Conservation (phyloP, 2,113 vertebrate genomes). For the Excalfactoria chinensis region DNA sequence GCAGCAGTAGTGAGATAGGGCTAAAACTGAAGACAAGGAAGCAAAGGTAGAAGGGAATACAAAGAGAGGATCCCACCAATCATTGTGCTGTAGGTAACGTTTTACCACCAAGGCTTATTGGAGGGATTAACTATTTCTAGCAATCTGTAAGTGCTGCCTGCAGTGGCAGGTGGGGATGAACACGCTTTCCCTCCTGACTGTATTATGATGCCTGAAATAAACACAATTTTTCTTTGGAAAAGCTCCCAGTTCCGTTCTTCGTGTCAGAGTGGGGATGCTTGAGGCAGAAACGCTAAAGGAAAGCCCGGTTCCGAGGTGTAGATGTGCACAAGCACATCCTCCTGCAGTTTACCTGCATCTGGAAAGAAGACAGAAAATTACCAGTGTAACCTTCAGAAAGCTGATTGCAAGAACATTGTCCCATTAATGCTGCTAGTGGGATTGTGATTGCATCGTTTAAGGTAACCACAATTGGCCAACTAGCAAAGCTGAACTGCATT, state of each 20-base stretch:
- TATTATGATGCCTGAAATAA: neutral
- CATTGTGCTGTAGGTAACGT: neutral
- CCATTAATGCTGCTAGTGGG: neutral
- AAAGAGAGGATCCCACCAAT: neutral
- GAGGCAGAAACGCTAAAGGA: neutral
- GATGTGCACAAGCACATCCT: neutral
- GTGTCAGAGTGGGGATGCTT: neutral
- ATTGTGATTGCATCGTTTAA: neutral
- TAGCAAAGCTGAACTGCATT: neutral
- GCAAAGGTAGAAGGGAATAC: neutral
- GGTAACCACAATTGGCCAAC: neutral
- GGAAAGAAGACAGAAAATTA: neutral
- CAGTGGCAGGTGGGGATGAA: neutral
- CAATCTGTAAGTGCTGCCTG: neutral
- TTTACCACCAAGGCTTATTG: neutral
- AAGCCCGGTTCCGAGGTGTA: neutral
- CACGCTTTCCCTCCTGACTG: neutral
- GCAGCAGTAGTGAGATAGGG: neutral
- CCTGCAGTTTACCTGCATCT: neutral
- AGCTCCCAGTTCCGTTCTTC: fast-evolving
- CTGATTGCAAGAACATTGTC: neutral
- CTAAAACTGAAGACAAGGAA: neutral
- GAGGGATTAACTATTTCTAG: neutral
- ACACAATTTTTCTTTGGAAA: neutral
- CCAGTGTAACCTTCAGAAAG: neutral